These are phyloP conservation scores for Epiperipatus broadwayi DNA, from an alignment of 2,888 invertebrate genomes.

Conservation along the genomic window DNA sequence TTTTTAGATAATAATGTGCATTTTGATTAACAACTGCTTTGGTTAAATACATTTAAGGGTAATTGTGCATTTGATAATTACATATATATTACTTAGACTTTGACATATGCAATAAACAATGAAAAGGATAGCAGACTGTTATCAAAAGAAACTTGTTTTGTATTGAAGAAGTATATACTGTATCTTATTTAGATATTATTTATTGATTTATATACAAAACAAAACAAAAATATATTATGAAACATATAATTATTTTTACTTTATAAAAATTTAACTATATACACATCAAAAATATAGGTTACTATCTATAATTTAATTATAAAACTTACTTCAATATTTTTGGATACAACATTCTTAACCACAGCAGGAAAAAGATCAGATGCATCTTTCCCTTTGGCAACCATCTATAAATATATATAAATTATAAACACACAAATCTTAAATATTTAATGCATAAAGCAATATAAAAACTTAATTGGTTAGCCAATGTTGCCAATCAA, in stretches of 20 bases:
- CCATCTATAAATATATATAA: constrained; percentile 44
- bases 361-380: constrained; percentile 85
- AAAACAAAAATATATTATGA: constrained; percentile 5
- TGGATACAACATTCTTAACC: constrained; percentile 99
- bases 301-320: background rate
- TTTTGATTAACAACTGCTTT: too few relatives aligned
- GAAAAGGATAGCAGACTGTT: too few relatives aligned
- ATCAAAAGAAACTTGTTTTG: too few relatives aligned
- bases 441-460: too few relatives aligned
- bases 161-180: too few relatives aligned
- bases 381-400: constrained; percentile 94
- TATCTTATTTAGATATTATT: background rate
- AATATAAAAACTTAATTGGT: background rate
- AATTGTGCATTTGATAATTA: too few relatives aligned
- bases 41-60: too few relatives aligned
- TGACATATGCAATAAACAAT: too few relatives aligned
- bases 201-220: background rate
- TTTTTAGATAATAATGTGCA: too few relatives aligned
- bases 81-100: too few relatives aligned
- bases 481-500: too few relatives aligned
- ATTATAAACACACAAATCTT: constrained; percentile 1
- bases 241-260: background rate
- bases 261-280: background rate
- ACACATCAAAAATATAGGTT: background rate
- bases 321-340: constrained; percentile 61